Evolutionary conservation across 2,113 vertebrate genomes (phyloP).

Genomic region (Xiphophorus hellerii): DNA sequence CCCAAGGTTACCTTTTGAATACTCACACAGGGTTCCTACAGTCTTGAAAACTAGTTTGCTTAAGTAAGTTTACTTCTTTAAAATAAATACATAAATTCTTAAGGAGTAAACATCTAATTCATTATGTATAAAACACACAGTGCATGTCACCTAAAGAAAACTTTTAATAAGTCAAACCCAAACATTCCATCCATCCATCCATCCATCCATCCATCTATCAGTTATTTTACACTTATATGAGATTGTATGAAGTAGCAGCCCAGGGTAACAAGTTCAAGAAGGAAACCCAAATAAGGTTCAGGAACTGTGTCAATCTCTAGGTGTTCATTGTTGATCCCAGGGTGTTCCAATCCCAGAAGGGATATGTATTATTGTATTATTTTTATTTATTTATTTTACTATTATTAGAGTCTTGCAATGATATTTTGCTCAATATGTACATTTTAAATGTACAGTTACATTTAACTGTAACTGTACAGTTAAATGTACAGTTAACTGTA

Average conservation of each 20-base stretch:
- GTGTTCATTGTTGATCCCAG: neutral
- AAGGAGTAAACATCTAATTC: neutral
- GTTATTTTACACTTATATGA: neutral
- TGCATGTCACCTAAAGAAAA: too few relatives aligned
- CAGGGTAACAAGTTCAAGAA: neutral
- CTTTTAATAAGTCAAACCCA: too few relatives aligned
- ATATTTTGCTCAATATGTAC: too few relatives aligned
- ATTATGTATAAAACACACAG: too few relatives aligned
- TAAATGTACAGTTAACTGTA: too few relatives aligned
- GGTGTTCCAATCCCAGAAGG: neutral
- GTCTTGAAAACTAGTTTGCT: neutral
- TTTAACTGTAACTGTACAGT: too few relatives aligned
- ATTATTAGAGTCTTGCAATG: too few relatives aligned
- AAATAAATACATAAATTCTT: neutral
- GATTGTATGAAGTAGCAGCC: neutral
- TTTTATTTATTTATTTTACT: too few relatives aligned
- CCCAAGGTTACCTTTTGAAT: constrained; percentile 48
- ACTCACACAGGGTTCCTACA: constrained; percentile 3
- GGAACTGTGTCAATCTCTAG: neutral
- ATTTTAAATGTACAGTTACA: too few relatives aligned
- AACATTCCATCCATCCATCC: too few relatives aligned
- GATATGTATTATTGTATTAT: too few relatives aligned
- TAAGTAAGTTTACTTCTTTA: neutral
- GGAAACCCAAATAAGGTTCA: neutral
- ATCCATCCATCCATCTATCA: too few relatives aligned